Conservation (phyloP, 2,797 vertebrate species). For the Sebastes cheni region DNA sequence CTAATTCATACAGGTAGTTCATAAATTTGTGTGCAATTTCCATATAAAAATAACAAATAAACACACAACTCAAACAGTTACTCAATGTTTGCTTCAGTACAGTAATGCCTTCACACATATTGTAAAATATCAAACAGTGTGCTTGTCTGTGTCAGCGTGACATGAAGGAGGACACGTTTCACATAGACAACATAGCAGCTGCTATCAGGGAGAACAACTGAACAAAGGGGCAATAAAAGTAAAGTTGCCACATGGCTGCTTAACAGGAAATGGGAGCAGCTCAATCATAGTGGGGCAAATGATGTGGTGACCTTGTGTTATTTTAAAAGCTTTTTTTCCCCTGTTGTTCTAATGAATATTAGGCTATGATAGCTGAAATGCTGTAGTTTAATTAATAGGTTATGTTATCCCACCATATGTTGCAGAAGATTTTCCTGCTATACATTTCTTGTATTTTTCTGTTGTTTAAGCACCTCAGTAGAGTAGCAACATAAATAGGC, state of each 20-base stretch:
- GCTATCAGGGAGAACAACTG: background rate
- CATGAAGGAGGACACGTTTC: background rate
- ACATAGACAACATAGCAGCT: background rate
- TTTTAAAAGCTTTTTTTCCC: background rate
- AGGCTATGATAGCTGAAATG: background rate
- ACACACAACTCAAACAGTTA: constrained; percentile 1
- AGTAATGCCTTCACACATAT: background rate
- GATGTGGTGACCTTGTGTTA: background rate
- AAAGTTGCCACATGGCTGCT: background rate
- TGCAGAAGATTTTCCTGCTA: background rate
- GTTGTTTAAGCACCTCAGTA: background rate
- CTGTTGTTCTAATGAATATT: background rate
- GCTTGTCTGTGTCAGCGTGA: background rate
- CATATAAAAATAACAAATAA: constrained; percentile 3
- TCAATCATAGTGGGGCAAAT: background rate
- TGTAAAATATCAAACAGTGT: constrained; percentile 1
- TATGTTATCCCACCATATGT: background rate
- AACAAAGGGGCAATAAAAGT: constrained; percentile 17
- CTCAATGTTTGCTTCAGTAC: background rate
- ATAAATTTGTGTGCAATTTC: constrained; percentile 6
- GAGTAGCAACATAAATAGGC: background rate
- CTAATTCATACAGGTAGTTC: background rate
- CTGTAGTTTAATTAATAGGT: background rate
- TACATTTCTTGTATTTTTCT: background rate
- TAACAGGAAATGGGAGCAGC: constrained; percentile 5